Evolutionary conservation across 1,140 invertebrate genomes (phyloP).

Genomic region (Drosophila kepulauana): DNA sequence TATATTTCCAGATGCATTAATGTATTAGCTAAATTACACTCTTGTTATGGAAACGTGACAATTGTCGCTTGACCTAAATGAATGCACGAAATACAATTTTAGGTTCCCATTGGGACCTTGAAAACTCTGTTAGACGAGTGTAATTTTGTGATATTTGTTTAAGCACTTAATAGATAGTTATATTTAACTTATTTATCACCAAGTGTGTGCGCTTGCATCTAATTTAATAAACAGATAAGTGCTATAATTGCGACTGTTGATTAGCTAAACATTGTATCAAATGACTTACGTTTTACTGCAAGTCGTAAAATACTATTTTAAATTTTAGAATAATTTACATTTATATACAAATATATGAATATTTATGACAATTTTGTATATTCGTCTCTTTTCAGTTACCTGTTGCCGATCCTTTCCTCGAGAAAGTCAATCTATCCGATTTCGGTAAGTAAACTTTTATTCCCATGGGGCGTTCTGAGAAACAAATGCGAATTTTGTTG

Average conservation of each 20-base stretch:
- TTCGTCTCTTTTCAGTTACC: conserved; percentile 90
- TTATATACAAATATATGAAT: conserved; percentile 21
- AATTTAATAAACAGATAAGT: conserved; percentile 4
- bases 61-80: conserved; percentile 36
- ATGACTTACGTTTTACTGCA: neutral
- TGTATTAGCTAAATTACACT: conserved; percentile 29
- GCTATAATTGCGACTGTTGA: conserved; percentile 7
- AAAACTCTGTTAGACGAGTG: conserved; percentile 10
- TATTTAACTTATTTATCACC: conserved; percentile 32
- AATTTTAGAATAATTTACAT: neutral
- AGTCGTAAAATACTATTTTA: neutral
- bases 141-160: conserved; percentile 17
- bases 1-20: neutral
- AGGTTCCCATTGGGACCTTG: conserved; percentile 9
- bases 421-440: conserved; percentile 94
- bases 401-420: conserved; percentile 94
- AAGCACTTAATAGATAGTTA: conserved; percentile 19
- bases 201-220: conserved; percentile 6
- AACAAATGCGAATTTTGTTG: conserved; percentile 40
- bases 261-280: neutral
- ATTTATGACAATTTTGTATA: conserved; percentile 62
- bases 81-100: conserved; percentile 20
- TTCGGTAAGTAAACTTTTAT: conserved; percentile 89
- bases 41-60: conserved; percentile 40
- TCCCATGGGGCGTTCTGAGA: neutral